Evolutionary conservation across 2,888 invertebrate genomes (phyloP).

Genomic region (Podabrus alpinus): DNA sequence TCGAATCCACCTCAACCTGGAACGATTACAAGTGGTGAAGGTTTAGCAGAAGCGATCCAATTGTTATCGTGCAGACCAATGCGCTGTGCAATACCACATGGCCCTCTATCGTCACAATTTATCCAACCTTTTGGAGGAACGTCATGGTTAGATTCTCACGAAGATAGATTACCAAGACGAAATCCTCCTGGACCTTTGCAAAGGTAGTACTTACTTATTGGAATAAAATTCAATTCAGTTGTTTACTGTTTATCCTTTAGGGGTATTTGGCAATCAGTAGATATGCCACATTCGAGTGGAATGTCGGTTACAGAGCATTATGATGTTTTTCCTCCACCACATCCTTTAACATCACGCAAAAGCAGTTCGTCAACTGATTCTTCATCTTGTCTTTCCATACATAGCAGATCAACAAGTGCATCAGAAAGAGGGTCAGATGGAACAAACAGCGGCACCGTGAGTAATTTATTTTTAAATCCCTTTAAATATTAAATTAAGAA

Average conservation of each 20-base stretch:
- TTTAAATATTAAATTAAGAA: background rate
- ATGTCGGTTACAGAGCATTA: slow-evolving; percentile 54
- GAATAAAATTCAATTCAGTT: background rate
- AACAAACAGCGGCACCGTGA: slow-evolving; percentile 54
- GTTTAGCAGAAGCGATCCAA: slow-evolving; percentile 69
- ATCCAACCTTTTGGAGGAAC: slow-evolving; percentile 36
- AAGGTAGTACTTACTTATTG: slow-evolving; percentile 39
- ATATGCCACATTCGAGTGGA: slow-evolving; percentile 51
- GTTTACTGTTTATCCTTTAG: slow-evolving; percentile 39
- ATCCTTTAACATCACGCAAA: slow-evolving; percentile 60
- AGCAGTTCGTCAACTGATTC: slow-evolving; percentile 66
- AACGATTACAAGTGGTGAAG: slow-evolving; percentile 65
- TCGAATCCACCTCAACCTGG: slow-evolving; percentile 38
- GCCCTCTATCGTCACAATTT: slow-evolving; percentile 42
- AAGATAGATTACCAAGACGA: slow-evolving; percentile 52
- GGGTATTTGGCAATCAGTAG: slow-evolving; percentile 54
- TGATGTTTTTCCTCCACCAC: slow-evolving; percentile 53
- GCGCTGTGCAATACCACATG: slow-evolving; percentile 47
- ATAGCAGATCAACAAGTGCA: slow-evolving; percentile 61
- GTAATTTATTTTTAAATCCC: slow-evolving; percentile 6
- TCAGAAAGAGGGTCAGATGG: slow-evolving; percentile 56
- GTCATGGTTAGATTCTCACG: slow-evolving; percentile 52
- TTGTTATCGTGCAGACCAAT: slow-evolving; percentile 64
- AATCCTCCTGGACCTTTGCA: slow-evolving; percentile 51
- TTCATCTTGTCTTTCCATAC: slow-evolving; percentile 61